These are phyloP conservation scores for Vombatus ursinus DNA, from an alignment of 2,113 vertebrate genomes.

Conservation along the genomic window DNA sequence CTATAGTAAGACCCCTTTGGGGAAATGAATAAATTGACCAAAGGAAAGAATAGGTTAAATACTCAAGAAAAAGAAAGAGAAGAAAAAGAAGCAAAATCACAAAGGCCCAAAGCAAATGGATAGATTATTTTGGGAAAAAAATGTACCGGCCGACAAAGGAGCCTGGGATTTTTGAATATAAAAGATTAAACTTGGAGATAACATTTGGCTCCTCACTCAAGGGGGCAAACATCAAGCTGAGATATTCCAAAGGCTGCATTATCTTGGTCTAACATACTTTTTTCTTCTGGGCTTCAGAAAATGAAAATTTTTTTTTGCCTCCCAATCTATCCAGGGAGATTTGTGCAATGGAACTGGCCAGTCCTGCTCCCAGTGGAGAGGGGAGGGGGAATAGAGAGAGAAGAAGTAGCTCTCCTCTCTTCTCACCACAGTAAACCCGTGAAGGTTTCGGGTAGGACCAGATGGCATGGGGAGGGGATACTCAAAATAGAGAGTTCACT, in stretches of 20 bases:
- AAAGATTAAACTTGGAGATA: constrained; percentile 84
- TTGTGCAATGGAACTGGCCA: background rate
- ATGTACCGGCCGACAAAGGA: constrained; percentile 72
- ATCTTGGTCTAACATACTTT: constrained; percentile 62
- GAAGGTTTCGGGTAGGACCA: background rate
- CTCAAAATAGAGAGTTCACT: background rate
- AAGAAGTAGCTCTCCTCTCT: background rate
- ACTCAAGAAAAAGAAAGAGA: background rate
- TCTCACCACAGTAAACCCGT: background rate
- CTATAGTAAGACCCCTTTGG: background rate
- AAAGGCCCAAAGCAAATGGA: constrained; percentile 73
- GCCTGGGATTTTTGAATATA: constrained; percentile 74
- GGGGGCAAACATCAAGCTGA: constrained; percentile 80
- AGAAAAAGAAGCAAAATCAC: constrained; percentile 61
- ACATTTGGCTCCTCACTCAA: constrained; percentile 78
- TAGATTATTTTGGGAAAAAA: constrained; percentile 70
- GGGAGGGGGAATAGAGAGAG: too few relatives aligned
- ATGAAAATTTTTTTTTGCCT: constrained; percentile 51
- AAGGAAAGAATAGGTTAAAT: constrained; percentile 32
- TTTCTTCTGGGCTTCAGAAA: constrained; percentile 68
- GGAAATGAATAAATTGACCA: constrained; percentile 30
- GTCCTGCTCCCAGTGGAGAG: background rate
- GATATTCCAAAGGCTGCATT: constrained; percentile 78
- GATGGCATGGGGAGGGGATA: background rate
- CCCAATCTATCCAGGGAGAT: constrained; percentile 56